Base-by-base conservation (phyloP, 1,140 invertebrate species). In the Calliphora vicina region DNA sequence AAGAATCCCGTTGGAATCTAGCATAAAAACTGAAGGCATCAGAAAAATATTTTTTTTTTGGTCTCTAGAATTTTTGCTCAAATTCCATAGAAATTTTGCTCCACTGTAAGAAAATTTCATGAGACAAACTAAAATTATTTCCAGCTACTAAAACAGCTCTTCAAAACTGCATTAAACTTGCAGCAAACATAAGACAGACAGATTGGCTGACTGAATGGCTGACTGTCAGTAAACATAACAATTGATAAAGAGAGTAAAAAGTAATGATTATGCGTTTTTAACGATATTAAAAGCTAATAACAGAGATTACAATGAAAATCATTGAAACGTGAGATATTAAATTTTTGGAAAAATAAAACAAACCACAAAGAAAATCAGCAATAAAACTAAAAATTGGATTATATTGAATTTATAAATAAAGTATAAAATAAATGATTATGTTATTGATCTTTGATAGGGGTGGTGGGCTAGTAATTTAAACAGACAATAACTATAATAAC, bases 311-410 rank as follows among this genome's bases (percentile, higher is more conserved):
- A 81, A 17, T 71, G 80, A 67, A 71, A 67, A 71, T 81, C 80
- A 78, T 78, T 78, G 35, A 78, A 43, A 78, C 74, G 74, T 78
- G 74, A 78, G 74, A 78, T 78, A 78, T 78, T 78, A 78, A 78
- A 12, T 43, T 43, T 20, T n/a, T 74, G 25, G 25, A 45, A 43
- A 26, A 43, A 45, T 25, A 23, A 67, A 67, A 67, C 20, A 67
- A 20, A 67, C n/a, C 17, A 20, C n/a, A 50, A 50, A 0, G 15
- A 17, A 50, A 50, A 50, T 15, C 1, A 50, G 4, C 15, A 50
- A 8, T 13, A 50, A 50, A 8, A 17, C 45, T 6, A 17, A 50
- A 8, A 50, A 50, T 50, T 13, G n/a, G n/a, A n/a, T 50, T 50
- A 6, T 17, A 8, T 50, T 50, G 1, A 50, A 50, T n/a, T 6